phyloP scores from a whole-genome alignment of 2,113 vertebrate genomes.

The Atlantisia rogersi region DNA sequence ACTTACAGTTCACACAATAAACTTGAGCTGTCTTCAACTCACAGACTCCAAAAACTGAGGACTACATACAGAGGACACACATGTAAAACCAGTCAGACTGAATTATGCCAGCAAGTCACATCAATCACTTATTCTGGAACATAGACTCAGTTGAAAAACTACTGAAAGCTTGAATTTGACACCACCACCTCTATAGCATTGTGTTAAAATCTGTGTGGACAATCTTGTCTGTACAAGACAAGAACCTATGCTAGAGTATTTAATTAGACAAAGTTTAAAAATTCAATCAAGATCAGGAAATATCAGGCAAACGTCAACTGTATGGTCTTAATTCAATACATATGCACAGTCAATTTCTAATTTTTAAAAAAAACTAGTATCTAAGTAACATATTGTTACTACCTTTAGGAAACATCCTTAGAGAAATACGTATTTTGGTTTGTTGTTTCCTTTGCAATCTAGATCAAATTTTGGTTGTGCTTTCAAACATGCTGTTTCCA shows the following conservation, averaged over 20 bases:
- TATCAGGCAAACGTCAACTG: not conserved
- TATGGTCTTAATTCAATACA: slow-evolving; percentile 3
- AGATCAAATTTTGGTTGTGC: not conserved
- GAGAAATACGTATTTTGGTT: not conserved
- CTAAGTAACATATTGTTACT: not conserved
- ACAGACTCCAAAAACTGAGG: not conserved
- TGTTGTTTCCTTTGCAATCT: not conserved
- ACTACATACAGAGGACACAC: not conserved
- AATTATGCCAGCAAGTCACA: not conserved
- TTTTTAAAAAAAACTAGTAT: not conserved
- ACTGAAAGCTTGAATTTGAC: not conserved
- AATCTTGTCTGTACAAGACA: not conserved
- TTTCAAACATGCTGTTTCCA: not conserved
- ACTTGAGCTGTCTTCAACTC: not conserved
- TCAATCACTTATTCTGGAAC: not conserved
- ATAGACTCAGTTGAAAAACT: not conserved
- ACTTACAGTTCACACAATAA: not conserved
- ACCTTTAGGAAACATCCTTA: not conserved
- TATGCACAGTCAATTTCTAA: not conserved
- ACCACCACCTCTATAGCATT: not conserved
- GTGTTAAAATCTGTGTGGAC: not conserved
- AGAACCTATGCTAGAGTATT: not conserved
- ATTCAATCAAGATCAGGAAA: slow-evolving; percentile 3
- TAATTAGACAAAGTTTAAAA: slow-evolving; percentile 25
- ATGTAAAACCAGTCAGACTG: not conserved